A percentile compares a stretch with the other conserved stretches of the same genome.
These are phyloP conservation scores for Nesidiocoris tenuis DNA, from an alignment of 2,888 invertebrate species.

Conservation along the genomic window DNA sequence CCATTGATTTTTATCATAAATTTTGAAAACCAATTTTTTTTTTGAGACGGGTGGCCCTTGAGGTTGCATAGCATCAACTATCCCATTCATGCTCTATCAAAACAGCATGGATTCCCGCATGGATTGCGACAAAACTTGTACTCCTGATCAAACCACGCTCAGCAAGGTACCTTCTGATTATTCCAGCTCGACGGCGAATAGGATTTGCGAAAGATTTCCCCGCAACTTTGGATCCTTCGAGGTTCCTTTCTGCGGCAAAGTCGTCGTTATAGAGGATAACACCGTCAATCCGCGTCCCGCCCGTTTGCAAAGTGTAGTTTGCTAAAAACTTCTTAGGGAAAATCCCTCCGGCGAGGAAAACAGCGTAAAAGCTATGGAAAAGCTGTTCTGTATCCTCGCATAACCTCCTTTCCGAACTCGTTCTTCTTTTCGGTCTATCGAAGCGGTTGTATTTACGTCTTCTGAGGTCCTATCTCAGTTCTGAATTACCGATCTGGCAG, in stretches of 20 bases:
- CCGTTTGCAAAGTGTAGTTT: not conserved
- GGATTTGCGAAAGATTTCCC: not conserved
- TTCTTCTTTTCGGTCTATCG: not conserved
- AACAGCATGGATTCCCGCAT: too few species aligned
- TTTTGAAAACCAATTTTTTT: too few species aligned
- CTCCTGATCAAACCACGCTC: too few species aligned
- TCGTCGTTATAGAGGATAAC: not conserved
- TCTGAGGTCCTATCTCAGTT: not conserved
- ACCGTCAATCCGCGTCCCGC: not conserved
- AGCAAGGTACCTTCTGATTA: too few species aligned
- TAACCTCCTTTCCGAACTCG: not conserved
- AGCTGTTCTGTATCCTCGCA: not conserved
- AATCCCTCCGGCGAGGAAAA: not conserved
- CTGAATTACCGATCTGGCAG: slow-evolving; percentile 31
- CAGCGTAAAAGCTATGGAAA: not conserved
- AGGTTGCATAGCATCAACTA: too few species aligned
- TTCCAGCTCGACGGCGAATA: too few species aligned
- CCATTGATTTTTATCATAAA: too few species aligned
- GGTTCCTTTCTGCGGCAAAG: not conserved
- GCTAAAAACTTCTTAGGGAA: not conserved
- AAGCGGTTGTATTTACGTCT: not conserved
- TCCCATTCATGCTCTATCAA: too few species aligned
- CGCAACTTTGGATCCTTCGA: not conserved
- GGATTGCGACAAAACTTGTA: too few species aligned
- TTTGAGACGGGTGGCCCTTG: too few species aligned